Evolutionary conservation across 2,888 invertebrate genomes (phyloP).

Genomic region (Andrena marginata): DNA sequence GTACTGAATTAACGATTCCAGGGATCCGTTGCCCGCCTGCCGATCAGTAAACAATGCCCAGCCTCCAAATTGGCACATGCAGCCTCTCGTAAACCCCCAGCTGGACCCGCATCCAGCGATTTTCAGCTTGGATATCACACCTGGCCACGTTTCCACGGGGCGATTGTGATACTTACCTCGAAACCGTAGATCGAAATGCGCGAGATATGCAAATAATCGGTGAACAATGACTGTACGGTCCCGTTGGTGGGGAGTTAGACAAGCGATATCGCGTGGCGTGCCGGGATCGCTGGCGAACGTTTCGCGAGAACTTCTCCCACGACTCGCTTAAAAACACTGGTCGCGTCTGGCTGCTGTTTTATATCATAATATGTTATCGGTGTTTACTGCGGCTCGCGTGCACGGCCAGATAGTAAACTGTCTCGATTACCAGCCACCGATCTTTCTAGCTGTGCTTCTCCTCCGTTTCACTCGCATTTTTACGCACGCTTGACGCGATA

Average conservation of each 20-base stretch:
- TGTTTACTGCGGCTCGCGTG: slow-evolving; percentile 40
- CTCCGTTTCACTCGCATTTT: background rate
- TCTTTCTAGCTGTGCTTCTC: slow-evolving; percentile 14
- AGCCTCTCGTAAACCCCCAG: slow-evolving; percentile 21
- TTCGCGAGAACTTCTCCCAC: slow-evolving; percentile 53
- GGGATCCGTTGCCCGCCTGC: background rate
- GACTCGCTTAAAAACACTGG: slow-evolving; percentile 14
- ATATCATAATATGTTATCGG: slow-evolving; percentile 53
- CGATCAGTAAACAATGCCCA: slow-evolving; percentile 29
- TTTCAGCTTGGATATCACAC: slow-evolving; percentile 49
- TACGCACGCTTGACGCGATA: background rate
- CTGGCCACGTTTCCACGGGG: slow-evolving; percentile 42
- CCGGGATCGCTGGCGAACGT: slow-evolving; percentile 16
- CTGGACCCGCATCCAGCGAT: slow-evolving; percentile 18
- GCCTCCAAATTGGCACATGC: background rate
- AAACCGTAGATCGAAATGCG: slow-evolving; percentile 65
- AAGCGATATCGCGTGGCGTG: slow-evolving; percentile 32
- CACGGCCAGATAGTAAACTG: slow-evolving; percentile 29
- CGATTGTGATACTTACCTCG: slow-evolving; percentile 66
- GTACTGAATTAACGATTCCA: background rate
- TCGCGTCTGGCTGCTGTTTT: slow-evolving; percentile 33
- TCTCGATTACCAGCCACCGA: slow-evolving; percentile 11
- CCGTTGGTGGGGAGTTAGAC: slow-evolving; percentile 40
- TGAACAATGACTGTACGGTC: slow-evolving; percentile 58
- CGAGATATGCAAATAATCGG: slow-evolving; percentile 66